Percentiles rank a stretch among this genome's conserved stretches.
phyloP scores from a whole-genome alignment of 2,113 vertebrate species.

The Thomomys bottae region DNA sequence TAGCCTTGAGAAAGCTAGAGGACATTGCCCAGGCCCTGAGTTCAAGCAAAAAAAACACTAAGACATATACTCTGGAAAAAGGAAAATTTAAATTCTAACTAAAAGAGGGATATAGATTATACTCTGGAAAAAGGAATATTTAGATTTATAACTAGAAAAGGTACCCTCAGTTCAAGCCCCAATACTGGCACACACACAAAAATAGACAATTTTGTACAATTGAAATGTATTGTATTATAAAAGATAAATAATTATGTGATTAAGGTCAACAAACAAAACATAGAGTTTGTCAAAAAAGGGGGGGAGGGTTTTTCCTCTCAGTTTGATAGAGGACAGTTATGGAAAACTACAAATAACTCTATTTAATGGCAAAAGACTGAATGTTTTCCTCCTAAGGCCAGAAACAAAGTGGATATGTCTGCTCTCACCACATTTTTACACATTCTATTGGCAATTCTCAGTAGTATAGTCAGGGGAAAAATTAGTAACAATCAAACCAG shows the following conservation, averaged over 20 bases:
- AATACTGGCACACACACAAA: too few species aligned
- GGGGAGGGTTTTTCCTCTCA: not conserved
- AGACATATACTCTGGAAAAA: too few species aligned
- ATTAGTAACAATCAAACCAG: not conserved
- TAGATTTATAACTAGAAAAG: too few species aligned
- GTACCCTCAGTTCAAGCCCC: too few species aligned
- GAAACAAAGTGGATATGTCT: not conserved
- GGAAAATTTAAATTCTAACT: too few species aligned
- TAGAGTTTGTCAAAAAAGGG: not conserved
- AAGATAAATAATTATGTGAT: not conserved
- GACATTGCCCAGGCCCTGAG: too few species aligned
- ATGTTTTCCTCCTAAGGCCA: not conserved
- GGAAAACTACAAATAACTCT: not conserved
- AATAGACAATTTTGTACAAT: not conserved
- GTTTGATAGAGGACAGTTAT: not conserved
- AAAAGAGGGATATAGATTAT: too few species aligned
- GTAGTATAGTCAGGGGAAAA: not conserved
- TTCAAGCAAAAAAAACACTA: too few species aligned
- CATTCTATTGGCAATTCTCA: not conserved
- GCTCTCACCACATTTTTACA: not conserved
- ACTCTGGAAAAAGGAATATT: too few species aligned
- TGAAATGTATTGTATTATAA: not conserved
- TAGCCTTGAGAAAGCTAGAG: too few species aligned
- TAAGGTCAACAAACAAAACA: not conserved
- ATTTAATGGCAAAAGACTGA: not conserved